Conservation (phyloP, 2,888 invertebrate species). For the Cylindroiulus punctatus region DNA sequence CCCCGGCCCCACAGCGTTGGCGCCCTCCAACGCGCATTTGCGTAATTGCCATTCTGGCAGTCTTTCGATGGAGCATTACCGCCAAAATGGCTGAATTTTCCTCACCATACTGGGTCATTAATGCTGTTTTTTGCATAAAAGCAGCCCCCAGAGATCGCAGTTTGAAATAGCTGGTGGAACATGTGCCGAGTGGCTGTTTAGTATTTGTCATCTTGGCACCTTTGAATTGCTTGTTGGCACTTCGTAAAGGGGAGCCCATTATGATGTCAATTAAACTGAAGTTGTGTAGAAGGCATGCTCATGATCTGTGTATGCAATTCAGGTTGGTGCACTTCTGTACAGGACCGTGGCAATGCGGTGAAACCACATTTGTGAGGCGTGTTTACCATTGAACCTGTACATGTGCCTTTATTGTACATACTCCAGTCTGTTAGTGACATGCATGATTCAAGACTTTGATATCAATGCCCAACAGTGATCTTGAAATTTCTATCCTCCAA, state of each 20-base stretch:
- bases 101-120: constrained; percentile 35
- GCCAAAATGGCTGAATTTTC: not conserved
- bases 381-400: too few relatives aligned
- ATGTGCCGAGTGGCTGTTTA: not conserved
- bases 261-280: not conserved
- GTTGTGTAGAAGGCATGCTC: not conserved
- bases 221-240: constrained; percentile 8
- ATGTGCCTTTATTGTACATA: too few relatives aligned
- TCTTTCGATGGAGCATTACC: not conserved
- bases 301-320: too few relatives aligned
- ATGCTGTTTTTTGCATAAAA: not conserved
- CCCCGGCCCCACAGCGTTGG: not conserved
- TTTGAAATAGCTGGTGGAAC: constrained; percentile 15
- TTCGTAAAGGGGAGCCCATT: not conserved
- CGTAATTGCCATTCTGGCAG: constrained; percentile 44
- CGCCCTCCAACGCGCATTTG: not conserved
- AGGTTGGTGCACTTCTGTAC: too few relatives aligned
- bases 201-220: constrained; percentile 17
- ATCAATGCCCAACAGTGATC: too few relatives aligned
- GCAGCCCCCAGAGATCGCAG: not conserved
- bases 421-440: too few relatives aligned
- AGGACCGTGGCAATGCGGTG: too few relatives aligned
- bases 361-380: too few relatives aligned
- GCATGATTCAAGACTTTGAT: too few relatives aligned
- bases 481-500: too few relatives aligned